Evolutionary conservation across 2,888 invertebrate species (phyloP).

Genomic region (Rhagophthalmus giganteus): DNA sequence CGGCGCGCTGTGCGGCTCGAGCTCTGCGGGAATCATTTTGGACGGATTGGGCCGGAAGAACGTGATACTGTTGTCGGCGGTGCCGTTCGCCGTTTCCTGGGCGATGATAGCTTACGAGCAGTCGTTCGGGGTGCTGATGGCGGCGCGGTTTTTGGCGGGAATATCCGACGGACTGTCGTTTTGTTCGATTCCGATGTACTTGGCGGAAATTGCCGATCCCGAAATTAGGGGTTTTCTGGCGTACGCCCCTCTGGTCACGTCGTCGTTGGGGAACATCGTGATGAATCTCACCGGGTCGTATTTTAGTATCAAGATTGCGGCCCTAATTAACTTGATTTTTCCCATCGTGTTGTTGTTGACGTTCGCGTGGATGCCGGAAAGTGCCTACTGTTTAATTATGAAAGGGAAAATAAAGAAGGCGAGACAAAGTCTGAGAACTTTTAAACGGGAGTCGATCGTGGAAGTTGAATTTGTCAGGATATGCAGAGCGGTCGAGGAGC

Average conservation of each 20-base stretch:
- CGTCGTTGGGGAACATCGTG: constrained; percentile 63
- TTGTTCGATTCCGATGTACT: constrained; percentile 61
- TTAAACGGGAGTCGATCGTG: constrained; percentile 58
- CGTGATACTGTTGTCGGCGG: constrained; percentile 63
- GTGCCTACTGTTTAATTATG: constrained; percentile 57
- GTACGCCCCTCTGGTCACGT: constrained; percentile 62
- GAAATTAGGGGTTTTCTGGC: constrained; percentile 64
- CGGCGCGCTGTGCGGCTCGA: constrained; percentile 65
- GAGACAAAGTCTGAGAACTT: constrained; percentile 57
- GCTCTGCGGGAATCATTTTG: constrained; percentile 65
- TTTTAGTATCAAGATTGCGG: constrained; percentile 58
- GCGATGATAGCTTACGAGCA: constrained; percentile 63
- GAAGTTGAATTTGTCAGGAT: constrained; percentile 56
- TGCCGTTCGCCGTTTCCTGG: constrained; percentile 68
- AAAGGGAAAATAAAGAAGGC: constrained; percentile 54
- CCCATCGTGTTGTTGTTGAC: constrained; percentile 61
- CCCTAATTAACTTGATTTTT: constrained; percentile 60
- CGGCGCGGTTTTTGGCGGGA: constrained; percentile 59
- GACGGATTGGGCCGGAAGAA: constrained; percentile 70
- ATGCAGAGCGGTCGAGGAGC: constrained; percentile 37
- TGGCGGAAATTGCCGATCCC: constrained; percentile 64
- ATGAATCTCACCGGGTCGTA: constrained; percentile 65
- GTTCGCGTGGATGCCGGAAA: constrained; percentile 68
- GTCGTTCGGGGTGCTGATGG: constrained; percentile 61
- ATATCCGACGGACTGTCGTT: constrained; percentile 57